A percentile compares a stretch with the other conserved stretches of the same genome.
Conservation (phyloP, 2,113 vertebrate genomes). For the Ictalurus furcatus region DNA sequence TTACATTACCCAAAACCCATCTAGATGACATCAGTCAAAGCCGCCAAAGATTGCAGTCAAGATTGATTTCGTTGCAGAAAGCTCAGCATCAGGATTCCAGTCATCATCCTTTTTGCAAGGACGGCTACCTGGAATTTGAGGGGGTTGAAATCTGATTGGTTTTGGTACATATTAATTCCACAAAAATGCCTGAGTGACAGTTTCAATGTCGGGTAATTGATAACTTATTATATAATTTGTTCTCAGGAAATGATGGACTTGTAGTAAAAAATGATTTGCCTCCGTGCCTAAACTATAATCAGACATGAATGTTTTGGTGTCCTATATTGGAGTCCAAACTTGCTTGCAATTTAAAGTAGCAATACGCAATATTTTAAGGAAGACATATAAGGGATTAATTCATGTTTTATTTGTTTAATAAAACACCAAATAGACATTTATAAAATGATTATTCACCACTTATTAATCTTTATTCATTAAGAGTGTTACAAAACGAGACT, state of each 20-base stretch:
- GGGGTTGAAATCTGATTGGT: background rate
- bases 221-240: background rate
- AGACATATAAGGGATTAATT: background rate
- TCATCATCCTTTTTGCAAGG: background rate
- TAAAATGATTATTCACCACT: too few species aligned
- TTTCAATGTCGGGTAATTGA: background rate
- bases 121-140: background rate
- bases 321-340: background rate
- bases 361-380: background rate
- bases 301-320: background rate
- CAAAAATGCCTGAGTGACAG: background rate
- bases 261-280: background rate
- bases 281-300: background rate
- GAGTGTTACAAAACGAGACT: too few species aligned
- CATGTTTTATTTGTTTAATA: background rate
- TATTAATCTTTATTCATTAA: too few species aligned
- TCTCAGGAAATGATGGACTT: background rate
- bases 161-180: background rate
- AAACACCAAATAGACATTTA: too few species aligned
- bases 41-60: background rate
- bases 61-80: slow-evolving; percentile 25
- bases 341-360: background rate
- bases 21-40: slow-evolving; percentile 28
- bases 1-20: slow-evolving; percentile 38
- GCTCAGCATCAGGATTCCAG: background rate